Evolutionary conservation across 2,888 invertebrate species (phyloP), one percentile per base, ranked within the genome.

Genomic region (Mesorhabditis belari): DNA sequence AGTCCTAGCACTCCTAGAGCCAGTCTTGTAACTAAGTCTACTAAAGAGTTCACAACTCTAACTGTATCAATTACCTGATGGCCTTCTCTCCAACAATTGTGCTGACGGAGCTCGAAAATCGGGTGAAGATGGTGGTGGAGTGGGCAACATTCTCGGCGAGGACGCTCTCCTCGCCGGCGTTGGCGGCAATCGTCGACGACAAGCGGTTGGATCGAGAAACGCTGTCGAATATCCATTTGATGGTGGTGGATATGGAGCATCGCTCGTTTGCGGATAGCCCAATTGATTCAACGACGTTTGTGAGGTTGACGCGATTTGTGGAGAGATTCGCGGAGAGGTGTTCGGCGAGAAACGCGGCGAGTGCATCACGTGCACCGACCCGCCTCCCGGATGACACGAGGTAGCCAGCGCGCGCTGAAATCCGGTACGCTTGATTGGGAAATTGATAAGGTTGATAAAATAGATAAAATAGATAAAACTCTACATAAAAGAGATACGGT

Each of bases 111-210:
- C 9, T 9, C 67, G 54, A 57, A 67, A 66, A 54, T 71, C 71
- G 9, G 71, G 71, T 49, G 71, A 71, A 4, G 68, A 51, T 3
- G 74, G 74, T 9, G 76, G 76, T 6, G 76, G 76, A 3, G 75
- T 74, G 1, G 76, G 76, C 24, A 76, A 64, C 49, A 75, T 71
- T 24, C 76, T 60, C 0, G 76, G 76, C 0, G 68, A 67, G 19
- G 70, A 67, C 35, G 70, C 66, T 44, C 76, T 57, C 29, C 74
- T 49, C 19, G 66, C 64, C 5, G 74, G 74, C 4, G 72, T 66
- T 62, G 62, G 65, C 23, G 74, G 74, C 26, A 74, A 64, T 19
- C 71, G 66, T 27, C 74, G 68, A 24, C 73, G 64, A 55, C 70
- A 65, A 53, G 60, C 67, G 35, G 50, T 56, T 23, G 74, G 74